Evolutionary conservation across 2,113 vertebrate genomes (phyloP), one percentile per base, ranked within the genome.

Genomic region (Lasiurus cinereus): DNA sequence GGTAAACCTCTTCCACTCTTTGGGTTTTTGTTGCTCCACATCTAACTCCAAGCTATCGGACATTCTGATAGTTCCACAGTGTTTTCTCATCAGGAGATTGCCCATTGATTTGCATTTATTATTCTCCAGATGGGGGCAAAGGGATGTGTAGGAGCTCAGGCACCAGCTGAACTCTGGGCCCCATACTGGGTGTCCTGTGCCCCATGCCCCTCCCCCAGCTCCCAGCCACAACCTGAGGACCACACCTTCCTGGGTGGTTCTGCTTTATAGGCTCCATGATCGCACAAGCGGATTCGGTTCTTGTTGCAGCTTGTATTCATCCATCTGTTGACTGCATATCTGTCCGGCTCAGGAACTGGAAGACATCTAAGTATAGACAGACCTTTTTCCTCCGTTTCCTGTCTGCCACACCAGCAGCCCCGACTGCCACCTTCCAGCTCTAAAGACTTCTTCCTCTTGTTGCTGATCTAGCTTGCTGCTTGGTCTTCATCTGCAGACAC

Each of bases 261-360:
- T 77, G 54, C 80, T 59, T 22, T 73, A 2, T 27, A 19, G 3
- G 27, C 56, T 93, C 56, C 8, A 31, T 50, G 76, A 85, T 66
- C 4, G 24, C 59, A 78, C 69, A 56, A 70, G 93, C 92, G 62
- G 29, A 96, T 87, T 74, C 22, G 64, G 94, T 96, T 98, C 98
- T 96, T 98, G 93, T 98, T 98, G 69, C 98, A 99, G 99, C 98
- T 97, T 95, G 52, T 88, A 98, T 98, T 88, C 97, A 97, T 97
- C 94, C 78, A 86, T 98, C 97, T 79, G 98, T 98, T 80, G 98
- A 98, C 97, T 96, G 97, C 98, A 98, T 98, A 90, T 98, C 98
- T 31, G 52, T 98, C 97, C 98, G 66, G 98, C 98, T 94, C 96
- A 97, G 66, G 98, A 99, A 97, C 98, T 98, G 98, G 98, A 99